Base-by-base conservation (phyloP, 1,140 invertebrate species). In the Neoseiulus cucumeris region DNA sequence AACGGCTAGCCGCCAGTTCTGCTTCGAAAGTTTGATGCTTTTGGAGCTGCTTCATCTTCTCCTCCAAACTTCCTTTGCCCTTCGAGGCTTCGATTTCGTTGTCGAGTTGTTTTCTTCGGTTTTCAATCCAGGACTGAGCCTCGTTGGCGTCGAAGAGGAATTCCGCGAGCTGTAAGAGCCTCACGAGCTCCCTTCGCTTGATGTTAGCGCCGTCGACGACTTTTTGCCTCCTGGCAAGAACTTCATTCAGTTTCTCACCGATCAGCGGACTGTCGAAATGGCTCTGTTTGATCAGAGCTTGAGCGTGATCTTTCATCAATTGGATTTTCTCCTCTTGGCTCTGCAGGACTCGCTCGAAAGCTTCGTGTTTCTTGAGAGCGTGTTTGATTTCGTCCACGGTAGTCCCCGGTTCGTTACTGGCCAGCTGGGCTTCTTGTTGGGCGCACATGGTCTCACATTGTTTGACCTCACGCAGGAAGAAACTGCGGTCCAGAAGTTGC, bases 11-110 rank as follows among this genome's bases (percentile, higher is more conserved):
- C 0, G 84, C 79, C 42, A 98, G 79, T 76, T 98, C 93, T 0
- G 91, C 91, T 74, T 96, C 87, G 78, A 98, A 96, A 0, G 92
- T 91, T 77, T 97, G 93, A 75, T 97, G 91, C 74, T 95, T 95
- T 75, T 97, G 90, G n/a, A 97, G 77, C 73, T 91, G 90, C 77
- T 93, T 94, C 72, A 97, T 79, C 72, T 82, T 82, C 59, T 80
- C 79, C 66, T 80, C 75, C 30, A 82, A 70, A 7, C 71, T 71
- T 22, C 70, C 68, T 85, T 84, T 73, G 88, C 85, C 0, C 17
- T 78, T 76, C 73, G 89, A 86, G 0, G 84, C 81, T 70, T 88
- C 83, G 33, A 59, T 59, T 25, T 59, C 51, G 22, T 33, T 59
- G 22, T 59, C 51, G 2, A 93, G 75, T 73, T 89, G 88, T 74